Evolutionary conservation across 2,797 vertebrate species (phyloP).

Genomic region (Eulemur mongoz): DNA sequence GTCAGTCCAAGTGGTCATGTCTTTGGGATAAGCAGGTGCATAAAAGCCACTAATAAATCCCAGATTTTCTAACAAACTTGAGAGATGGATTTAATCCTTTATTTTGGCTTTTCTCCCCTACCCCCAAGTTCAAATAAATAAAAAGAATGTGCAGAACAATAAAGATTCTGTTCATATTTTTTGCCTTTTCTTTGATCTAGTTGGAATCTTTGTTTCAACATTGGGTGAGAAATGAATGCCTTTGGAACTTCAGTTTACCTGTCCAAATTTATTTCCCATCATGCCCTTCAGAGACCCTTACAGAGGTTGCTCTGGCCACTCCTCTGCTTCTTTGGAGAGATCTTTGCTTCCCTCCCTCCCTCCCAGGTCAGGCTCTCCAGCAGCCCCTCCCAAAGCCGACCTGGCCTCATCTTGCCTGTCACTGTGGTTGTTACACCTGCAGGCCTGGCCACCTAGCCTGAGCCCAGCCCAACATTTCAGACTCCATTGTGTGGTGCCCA

Average conservation of each 20-base stretch:
- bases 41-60: conserved; percentile 1
- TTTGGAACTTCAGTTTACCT: conserved; percentile 6
- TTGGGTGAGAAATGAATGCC: background rate
- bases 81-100: background rate
- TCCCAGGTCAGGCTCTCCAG: background rate
- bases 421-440: background rate
- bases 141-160: conserved; percentile 13
- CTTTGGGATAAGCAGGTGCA: background rate
- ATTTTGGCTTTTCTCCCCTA: background rate
- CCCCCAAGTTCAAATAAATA: background rate
- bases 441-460: background rate
- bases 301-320: background rate
- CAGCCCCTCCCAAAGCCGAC: background rate
- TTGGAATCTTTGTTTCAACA: background rate
- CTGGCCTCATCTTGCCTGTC: background rate
- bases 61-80: background rate
- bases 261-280: background rate
- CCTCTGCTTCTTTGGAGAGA: background rate
- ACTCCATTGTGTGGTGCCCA: background rate
- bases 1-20: background rate
- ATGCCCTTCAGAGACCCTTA: background rate
- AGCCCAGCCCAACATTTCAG: background rate
- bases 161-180: conserved; percentile 34
- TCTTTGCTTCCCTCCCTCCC: background rate
- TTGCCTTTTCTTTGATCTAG: conserved; percentile 24